Conservation (phyloP, 2,113 vertebrate species). For the Albula goreensis region DNA sequence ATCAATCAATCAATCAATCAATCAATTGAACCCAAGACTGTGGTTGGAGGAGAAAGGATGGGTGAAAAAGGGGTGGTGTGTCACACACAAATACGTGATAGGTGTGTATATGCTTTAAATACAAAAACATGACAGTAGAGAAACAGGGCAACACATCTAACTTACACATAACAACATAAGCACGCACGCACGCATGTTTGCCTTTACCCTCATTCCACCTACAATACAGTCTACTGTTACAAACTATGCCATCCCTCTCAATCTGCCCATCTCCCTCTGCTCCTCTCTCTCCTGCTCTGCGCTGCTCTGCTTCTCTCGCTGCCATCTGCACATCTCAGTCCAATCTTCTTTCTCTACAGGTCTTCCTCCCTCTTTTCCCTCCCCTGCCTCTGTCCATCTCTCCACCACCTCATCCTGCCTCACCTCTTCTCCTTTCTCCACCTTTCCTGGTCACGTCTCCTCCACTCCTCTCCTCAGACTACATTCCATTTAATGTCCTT, state of each 20-base stretch:
- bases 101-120: too few relatives aligned
- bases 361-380: neutral
- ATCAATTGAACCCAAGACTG: too few relatives aligned
- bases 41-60: too few relatives aligned
- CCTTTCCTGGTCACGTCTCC: neutral
- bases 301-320: neutral
- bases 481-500: neutral
- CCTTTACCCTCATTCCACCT: constrained; percentile 27
- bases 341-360: neutral
- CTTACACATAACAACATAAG: too few relatives aligned
- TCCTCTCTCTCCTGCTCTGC: neutral
- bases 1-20: too few relatives aligned
- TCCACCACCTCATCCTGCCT: neutral
- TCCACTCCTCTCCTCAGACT: neutral
- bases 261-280: constrained; percentile 3
- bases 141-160: too few relatives aligned
- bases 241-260: neutral
- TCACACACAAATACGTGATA: too few relatives aligned
- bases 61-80: too few relatives aligned
- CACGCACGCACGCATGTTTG: neutral
- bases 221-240: neutral
- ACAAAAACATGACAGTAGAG: too few relatives aligned
- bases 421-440: neutral
- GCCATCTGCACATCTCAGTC: neutral
- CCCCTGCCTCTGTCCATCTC: neutral